These are phyloP conservation scores for Nebria brevicollis DNA, from an alignment of 2,888 invertebrate genomes.

Conservation along the genomic window DNA sequence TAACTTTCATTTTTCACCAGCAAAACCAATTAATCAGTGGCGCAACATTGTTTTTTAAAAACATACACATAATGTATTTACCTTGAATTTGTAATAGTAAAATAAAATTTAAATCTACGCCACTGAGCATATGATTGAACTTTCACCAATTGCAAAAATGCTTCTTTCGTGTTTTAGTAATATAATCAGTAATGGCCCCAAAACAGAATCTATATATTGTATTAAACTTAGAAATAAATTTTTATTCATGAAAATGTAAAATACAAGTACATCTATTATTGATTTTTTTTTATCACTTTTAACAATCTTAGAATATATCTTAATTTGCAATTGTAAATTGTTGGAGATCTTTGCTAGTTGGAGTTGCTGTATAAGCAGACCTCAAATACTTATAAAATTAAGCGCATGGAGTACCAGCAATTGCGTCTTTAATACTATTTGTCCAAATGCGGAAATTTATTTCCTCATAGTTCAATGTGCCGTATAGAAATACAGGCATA, in stretches of 20 bases:
- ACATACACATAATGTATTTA: too few relatives aligned
- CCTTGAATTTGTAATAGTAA: background rate
- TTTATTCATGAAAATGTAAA: background rate
- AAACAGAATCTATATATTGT: background rate
- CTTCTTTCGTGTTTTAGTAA: background rate
- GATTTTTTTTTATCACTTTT: background rate
- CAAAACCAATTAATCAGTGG: constrained; percentile 7
- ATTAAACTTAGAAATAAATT: background rate
- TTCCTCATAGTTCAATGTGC: constrained; percentile 67
- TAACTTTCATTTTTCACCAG: constrained; percentile 8
- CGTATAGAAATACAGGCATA: constrained; percentile 74
- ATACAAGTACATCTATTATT: background rate
- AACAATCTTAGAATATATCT: too few relatives aligned
- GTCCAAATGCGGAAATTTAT: constrained; percentile 74
- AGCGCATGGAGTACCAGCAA: constrained; percentile 62
- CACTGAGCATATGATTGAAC: background rate
- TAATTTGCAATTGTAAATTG: too few relatives aligned
- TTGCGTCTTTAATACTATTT: constrained; percentile 60
- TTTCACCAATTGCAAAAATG: background rate
- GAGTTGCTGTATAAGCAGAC: too few relatives aligned
- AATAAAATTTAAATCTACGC: background rate
- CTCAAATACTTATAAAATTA: background rate
- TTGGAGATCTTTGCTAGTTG: too few relatives aligned
- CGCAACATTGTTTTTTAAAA: background rate
- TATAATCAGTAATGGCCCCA: background rate